Conservation (phyloP, 2,888 invertebrate genomes). For the Heteromurus nitidus region DNA sequence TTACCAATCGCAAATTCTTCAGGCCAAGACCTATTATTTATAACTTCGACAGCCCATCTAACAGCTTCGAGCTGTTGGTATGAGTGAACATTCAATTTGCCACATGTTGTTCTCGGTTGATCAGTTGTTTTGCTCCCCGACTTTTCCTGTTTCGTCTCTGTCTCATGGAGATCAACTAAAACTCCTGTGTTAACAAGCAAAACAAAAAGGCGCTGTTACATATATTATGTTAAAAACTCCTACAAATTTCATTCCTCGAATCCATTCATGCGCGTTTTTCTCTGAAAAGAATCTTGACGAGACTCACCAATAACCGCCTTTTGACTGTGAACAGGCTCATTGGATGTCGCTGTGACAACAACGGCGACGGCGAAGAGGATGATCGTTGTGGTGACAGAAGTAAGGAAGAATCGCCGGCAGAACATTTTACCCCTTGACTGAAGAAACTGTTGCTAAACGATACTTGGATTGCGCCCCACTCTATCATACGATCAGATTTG, state of each 20-base stretch:
- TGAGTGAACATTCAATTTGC: conserved; percentile 73
- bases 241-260: not conserved
- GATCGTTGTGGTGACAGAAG: conserved; percentile 4
- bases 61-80: conserved; percentile 74
- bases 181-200: conserved; percentile 67
- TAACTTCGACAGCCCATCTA: conserved; percentile 74
- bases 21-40: conserved; percentile 74
- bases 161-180: conserved; percentile 73
- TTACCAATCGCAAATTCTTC: conserved; percentile 74
- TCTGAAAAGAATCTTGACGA: not conserved
- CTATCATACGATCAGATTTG: conserved; percentile 17
- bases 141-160: conserved; percentile 59
- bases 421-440: conserved; percentile 25
- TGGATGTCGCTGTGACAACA: conserved; percentile 34
- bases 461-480: not conserved
- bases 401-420: conserved; percentile 1
- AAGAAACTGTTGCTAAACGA: not conserved
- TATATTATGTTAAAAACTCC: not conserved
- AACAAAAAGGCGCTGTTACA: not conserved
- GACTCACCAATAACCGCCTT: conserved; percentile 58
- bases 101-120: conserved; percentile 66
- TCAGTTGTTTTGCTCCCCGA: conserved; percentile 48
- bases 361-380: conserved; percentile 8
- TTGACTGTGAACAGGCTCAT: conserved; percentile 31
- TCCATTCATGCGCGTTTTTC: not conserved